Percentiles rank a stretch among this genome's conserved stretches.
Conservation (phyloP, 92 coral and sea anemone species). For the Porites lobata region DNA sequence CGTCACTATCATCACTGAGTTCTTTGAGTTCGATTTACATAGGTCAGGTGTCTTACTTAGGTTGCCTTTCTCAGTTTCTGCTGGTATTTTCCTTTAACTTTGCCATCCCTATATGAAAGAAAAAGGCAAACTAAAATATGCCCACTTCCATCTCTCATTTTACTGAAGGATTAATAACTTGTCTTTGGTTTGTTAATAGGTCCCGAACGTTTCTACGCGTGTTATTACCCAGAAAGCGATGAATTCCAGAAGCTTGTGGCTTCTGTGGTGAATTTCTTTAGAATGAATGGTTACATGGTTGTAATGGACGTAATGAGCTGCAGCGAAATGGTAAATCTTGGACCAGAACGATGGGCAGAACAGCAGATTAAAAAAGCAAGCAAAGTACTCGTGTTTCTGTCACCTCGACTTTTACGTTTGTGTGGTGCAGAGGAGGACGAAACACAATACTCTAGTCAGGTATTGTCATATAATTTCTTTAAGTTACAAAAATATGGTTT, state of each 20-base stretch:
- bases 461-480: background rate
- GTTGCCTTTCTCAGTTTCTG: no score
- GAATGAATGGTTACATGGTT: constrained; percentile 36
- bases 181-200: background rate
- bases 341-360: constrained; percentile 58
- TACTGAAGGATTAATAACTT: background rate
- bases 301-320: constrained; percentile 45
- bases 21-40: no score
- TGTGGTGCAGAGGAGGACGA: constrained; percentile 8
- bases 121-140: no score
- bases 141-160: no score
- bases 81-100: no score
- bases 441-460: constrained; percentile 8
- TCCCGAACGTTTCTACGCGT: constrained; percentile 42
- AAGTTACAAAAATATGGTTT: no score
- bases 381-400: constrained; percentile 47
- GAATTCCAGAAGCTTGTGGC: constrained; percentile 6
- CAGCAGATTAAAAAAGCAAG: constrained; percentile 45
- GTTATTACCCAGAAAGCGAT: constrained; percentile 35
- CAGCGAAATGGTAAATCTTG: constrained; percentile 23
- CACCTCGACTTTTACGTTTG: constrained; percentile 46
- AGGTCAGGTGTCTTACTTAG: no score
- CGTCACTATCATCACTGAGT: no score
- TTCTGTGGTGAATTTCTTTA: constrained; percentile 31
- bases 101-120: no score